Conservation (phyloP, 2,113 vertebrate species). For the Podarcis muralis region DNA sequence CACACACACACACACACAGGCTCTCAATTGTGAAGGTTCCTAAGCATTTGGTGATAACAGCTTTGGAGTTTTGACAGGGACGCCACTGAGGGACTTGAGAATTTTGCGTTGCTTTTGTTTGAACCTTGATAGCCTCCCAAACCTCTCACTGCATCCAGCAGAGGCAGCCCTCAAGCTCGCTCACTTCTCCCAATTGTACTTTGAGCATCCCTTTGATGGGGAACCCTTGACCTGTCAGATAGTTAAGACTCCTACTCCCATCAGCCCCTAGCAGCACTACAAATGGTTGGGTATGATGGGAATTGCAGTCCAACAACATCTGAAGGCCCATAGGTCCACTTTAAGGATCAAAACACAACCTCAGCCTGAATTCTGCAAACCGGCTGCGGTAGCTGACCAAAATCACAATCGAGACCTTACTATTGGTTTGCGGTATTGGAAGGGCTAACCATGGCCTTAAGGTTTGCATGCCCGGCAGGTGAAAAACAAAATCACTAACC, state of each 20-base stretch:
- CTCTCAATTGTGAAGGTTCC: background rate
- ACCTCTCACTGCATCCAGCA: background rate
- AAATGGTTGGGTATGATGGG: background rate
- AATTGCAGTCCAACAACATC: background rate
- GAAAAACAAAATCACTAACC: background rate
- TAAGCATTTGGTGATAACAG: background rate
- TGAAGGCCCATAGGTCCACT: background rate
- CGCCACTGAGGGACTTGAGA: background rate
- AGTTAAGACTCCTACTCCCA: background rate
- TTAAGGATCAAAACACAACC: background rate
- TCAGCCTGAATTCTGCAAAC: background rate
- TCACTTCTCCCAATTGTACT: background rate
- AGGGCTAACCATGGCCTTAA: background rate
- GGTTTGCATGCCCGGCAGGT: background rate
- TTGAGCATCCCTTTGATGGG: background rate
- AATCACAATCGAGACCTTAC: background rate
- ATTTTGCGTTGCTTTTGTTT: too few relatives aligned
- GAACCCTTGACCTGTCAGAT: background rate
- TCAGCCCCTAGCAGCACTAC: background rate
- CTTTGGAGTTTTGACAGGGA: background rate
- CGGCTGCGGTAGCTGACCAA: background rate
- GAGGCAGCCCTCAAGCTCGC: background rate
- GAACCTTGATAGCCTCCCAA: background rate
- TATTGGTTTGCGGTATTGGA: background rate
- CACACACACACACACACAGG: background rate